These are phyloP conservation scores for Coracias cyanogaster DNA, from an alignment of 2,797 vertebrate genomes.

Conservation along the genomic window DNA sequence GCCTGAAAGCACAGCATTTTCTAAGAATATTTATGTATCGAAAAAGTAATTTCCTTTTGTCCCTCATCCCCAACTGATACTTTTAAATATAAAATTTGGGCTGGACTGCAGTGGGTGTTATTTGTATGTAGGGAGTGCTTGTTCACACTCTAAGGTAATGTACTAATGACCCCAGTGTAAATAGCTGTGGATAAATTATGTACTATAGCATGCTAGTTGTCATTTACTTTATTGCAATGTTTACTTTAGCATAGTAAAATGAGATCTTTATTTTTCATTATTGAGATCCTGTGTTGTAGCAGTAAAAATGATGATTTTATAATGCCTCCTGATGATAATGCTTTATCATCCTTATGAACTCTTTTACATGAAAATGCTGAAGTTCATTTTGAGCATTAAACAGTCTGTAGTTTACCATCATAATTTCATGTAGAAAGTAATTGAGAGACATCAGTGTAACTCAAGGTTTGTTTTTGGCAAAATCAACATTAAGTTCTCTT, in stretches of 20 bases:
- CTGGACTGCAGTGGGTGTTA: not conserved
- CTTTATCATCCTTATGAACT: not conserved
- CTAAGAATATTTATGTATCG: not conserved
- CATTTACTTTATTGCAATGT: not conserved
- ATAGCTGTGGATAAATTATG: conserved; percentile 8
- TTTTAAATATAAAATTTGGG: not conserved
- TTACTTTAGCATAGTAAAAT: conserved; percentile 26
- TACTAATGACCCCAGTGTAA: not conserved
- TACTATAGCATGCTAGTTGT: not conserved
- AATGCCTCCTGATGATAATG: not conserved
- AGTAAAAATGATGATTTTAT: not conserved
- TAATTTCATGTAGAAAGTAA: not conserved
- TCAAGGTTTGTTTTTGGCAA: not conserved
- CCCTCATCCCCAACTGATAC: not conserved
- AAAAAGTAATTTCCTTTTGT: not conserved
- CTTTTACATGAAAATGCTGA: not conserved
- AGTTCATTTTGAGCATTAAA: not conserved
- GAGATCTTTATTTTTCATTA: conserved; percentile 17
- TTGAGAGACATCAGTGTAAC: not conserved
- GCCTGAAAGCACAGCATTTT: not conserved
- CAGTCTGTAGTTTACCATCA: not conserved
- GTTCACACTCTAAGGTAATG: not conserved
- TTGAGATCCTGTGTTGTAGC: not conserved
- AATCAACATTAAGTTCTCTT: not conserved
- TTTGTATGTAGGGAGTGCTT: not conserved